Percentiles rank a stretch among this genome's conserved stretches.
phyloP scores from a whole-genome alignment of 2,797 vertebrate genomes.

The Sarcoramphus papa region DNA sequence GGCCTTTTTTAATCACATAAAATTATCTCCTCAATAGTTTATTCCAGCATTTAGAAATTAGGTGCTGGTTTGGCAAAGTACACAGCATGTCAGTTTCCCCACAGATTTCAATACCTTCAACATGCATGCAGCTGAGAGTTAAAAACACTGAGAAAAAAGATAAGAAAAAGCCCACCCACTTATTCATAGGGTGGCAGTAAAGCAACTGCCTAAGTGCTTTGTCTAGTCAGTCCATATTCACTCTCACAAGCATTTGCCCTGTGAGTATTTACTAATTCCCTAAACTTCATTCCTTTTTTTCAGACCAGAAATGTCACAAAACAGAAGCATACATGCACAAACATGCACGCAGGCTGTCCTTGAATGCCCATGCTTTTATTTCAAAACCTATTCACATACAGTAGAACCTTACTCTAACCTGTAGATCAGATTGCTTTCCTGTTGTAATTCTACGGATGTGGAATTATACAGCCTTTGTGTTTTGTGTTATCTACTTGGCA shows the following conservation, averaged over 20 bases:
- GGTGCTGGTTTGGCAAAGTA: background rate
- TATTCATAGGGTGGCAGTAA: background rate
- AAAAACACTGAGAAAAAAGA: background rate
- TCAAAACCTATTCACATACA: background rate
- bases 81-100: background rate
- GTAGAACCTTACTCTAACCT: background rate
- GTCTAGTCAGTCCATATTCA: background rate
- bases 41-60: background rate
- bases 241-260: background rate
- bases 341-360: background rate
- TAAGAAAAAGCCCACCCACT: background rate
- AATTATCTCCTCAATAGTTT: background rate
- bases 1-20: background rate
- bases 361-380: background rate
- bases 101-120: background rate
- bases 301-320: background rate
- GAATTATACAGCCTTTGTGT: background rate
- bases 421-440: background rate
- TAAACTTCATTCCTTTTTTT: background rate
- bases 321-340: background rate
- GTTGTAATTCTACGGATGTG: background rate
- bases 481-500: background rate
- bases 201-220: background rate
- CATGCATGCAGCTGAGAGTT: background rate
- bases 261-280: background rate